Evolutionary conservation across 2,797 vertebrate species (phyloP).

Genomic region (Pempheris klunzingeri): DNA sequence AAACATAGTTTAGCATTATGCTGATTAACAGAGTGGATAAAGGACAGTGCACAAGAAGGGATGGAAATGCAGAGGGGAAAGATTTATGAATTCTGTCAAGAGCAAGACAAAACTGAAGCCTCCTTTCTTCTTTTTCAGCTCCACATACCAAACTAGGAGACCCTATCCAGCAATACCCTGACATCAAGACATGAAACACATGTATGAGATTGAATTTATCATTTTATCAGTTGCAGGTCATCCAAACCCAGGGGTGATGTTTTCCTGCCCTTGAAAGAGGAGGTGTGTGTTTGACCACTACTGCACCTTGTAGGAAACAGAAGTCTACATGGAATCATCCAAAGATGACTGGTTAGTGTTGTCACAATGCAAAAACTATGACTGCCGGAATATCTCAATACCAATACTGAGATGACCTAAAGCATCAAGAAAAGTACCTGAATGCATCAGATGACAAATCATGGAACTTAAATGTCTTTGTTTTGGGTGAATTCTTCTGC

Average conservation of each 20-base stretch:
- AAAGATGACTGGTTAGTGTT: neutral
- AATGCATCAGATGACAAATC: no score
- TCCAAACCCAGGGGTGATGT: neutral
- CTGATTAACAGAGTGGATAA: slow-evolving; percentile 33
- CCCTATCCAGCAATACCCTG: neutral
- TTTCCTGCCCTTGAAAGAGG: slow-evolving; percentile 27
- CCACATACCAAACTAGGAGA: neutral
- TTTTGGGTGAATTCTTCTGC: no score
- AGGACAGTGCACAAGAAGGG: slow-evolving; percentile 28
- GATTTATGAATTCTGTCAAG: slow-evolving; percentile 54
- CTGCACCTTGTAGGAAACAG: no score
- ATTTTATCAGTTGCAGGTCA: no score
- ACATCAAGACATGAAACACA: neutral
- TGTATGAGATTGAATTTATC: neutral
- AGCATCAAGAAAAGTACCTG: no score
- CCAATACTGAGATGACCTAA: no score
- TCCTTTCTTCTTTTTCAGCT: neutral
- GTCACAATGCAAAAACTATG: no score
- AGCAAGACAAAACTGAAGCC: slow-evolving; percentile 10
- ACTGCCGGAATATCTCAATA: no score
- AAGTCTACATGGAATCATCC: neutral
- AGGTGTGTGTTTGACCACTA: no score
- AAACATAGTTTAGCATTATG: slow-evolving; percentile 10
- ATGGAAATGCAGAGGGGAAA: slow-evolving; percentile 52
- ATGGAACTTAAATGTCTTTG: no score